These are phyloP conservation scores for Volucella inflata DNA, from an alignment of 2,888 invertebrate species.

Conservation along the genomic window DNA sequence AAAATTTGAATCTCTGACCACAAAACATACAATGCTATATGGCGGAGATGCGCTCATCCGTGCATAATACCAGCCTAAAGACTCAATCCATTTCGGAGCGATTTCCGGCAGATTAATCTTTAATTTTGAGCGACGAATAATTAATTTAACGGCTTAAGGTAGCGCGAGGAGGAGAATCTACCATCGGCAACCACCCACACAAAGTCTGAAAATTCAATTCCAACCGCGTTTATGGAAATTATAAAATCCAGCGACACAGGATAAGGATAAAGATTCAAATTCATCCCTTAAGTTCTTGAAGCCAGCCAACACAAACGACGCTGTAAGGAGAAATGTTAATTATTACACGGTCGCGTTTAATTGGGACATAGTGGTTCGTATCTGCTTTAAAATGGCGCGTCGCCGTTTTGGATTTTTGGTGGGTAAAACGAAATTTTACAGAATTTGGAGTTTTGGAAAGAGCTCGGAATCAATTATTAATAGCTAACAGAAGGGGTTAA, in stretches of 20 bases:
- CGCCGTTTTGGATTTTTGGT: conserved; percentile 27
- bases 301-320: neutral
- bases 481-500: no score
- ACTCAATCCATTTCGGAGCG: conserved; percentile 31
- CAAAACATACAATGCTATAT: neutral
- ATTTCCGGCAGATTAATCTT: conserved; percentile 66
- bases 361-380: conserved; percentile 44
- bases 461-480: no score
- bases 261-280: conserved; percentile 3
- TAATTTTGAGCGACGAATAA: conserved; percentile 60
- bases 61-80: neutral
- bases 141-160: conserved; percentile 46
- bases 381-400: neutral
- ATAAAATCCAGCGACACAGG: neutral
- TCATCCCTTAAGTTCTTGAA: conserved; percentile 52
- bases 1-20: conserved; percentile 30
- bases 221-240: conserved; percentile 36
- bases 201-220: conserved; percentile 60
- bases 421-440: neutral
- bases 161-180: neutral
- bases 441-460: no score
- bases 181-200: neutral
- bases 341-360: conserved; percentile 42
- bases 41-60: neutral
- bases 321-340: conserved; percentile 42